A percentile compares a stretch with the other conserved stretches of the same genome.
Conservation (phyloP, 2,888 invertebrate genomes). For the Ernsta delagoae region DNA sequence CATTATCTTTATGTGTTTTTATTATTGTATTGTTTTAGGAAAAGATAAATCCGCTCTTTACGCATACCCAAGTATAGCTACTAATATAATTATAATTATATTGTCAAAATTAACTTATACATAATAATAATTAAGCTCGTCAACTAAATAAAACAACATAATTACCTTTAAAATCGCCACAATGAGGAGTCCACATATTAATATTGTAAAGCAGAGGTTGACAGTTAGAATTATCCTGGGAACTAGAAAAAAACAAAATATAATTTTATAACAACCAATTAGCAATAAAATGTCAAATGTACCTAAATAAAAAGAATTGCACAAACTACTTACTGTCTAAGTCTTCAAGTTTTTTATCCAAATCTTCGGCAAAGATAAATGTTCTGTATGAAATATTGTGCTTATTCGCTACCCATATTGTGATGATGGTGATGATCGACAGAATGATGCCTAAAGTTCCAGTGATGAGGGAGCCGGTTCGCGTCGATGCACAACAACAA, state of each 20-base stretch:
- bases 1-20: no score
- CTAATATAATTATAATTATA: no score
- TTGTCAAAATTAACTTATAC: no score
- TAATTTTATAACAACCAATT: no score
- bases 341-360: slow-evolving; percentile 83
- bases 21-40: no score
- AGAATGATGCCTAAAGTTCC: slow-evolving; percentile 90
- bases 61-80: no score
- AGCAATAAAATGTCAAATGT: no score
- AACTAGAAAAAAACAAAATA: slow-evolving; percentile 78
- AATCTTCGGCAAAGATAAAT: slow-evolving; percentile 88
- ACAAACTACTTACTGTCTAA: slow-evolving; percentile 82
- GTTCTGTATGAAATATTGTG: slow-evolving; percentile 89
- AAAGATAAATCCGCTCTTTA: no score
- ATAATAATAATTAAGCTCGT: no score
- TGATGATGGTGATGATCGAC: slow-evolving; percentile 88
- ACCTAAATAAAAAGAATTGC: no score
- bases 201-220: slow-evolving; percentile 92
- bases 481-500: slow-evolving; percentile 89
- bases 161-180: slow-evolving; percentile 90
- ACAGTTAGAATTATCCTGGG: slow-evolving; percentile 90
- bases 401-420: slow-evolving; percentile 85
- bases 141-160: background rate
- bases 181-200: slow-evolving; percentile 91
- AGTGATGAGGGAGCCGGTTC: slow-evolving; percentile 90